phyloP scores from a whole-genome alignment of 2,797 vertebrate species.

The Cyprinella venusta region DNA sequence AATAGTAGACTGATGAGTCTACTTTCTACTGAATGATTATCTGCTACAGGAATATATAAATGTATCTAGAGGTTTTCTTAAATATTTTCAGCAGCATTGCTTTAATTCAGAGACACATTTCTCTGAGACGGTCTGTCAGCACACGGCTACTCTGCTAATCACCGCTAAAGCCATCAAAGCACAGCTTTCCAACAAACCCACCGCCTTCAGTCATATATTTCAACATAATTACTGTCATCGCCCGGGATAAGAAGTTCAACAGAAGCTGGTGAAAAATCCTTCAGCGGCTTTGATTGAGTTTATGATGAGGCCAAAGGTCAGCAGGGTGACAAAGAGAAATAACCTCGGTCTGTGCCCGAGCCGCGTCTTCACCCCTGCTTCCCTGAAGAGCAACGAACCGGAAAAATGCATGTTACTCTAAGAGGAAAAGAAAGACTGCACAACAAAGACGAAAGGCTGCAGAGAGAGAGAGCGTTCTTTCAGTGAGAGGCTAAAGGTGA shows the following conservation, averaged over 20 bases:
- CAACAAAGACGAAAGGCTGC: constrained; percentile 21
- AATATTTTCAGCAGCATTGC: background rate
- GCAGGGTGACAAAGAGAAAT: constrained; percentile 3
- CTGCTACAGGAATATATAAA: background rate
- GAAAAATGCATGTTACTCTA: constrained; percentile 18
- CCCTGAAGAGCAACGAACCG: constrained; percentile 18
- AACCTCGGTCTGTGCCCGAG: background rate
- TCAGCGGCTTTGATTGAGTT: constrained; percentile 17
- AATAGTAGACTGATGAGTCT: background rate
- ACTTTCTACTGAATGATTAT: background rate
- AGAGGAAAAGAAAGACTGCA: constrained; percentile 27
- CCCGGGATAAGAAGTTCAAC: constrained; percentile 15
- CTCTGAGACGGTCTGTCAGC: background rate
- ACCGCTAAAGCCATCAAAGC: background rate
- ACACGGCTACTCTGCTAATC: background rate
- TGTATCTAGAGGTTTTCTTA: background rate
- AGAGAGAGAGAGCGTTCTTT: constrained; percentile 18
- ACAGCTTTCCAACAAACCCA: background rate
- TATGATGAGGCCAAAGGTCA: constrained; percentile 30
- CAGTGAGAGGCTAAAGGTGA: constrained; percentile 59
- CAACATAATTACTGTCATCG: constrained; percentile 20
- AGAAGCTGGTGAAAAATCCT: background rate
- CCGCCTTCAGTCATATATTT: constrained; percentile 8
- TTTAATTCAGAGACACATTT: background rate
- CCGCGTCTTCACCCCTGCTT: background rate